phyloP scores from a whole-genome alignment of 2,113 vertebrate genomes.

The Phrynosoma platyrhinos region DNA sequence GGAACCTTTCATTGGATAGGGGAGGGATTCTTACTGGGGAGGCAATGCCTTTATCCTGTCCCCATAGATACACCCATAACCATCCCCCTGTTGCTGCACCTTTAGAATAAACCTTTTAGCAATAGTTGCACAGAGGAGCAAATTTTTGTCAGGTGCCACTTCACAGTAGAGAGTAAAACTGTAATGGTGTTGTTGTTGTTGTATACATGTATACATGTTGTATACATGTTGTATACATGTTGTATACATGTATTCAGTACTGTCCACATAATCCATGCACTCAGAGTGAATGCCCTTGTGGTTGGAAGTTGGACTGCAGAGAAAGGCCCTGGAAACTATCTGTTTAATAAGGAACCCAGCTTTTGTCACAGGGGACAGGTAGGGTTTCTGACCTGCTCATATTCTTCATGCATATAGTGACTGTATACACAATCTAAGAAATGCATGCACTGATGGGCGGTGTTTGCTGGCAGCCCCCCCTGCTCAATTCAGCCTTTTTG shows the following conservation, averaged over 20 bases:
- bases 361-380: neutral
- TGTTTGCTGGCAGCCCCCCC: neutral
- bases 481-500: neutral
- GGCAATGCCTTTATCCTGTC: too few relatives aligned
- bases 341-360: neutral
- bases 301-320: neutral
- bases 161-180: neutral
- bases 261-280: neutral
- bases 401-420: too few relatives aligned
- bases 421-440: neutral
- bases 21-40: too few relatives aligned
- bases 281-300: neutral
- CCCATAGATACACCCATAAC: too few relatives aligned
- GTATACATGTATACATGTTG: too few relatives aligned
- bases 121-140: neutral
- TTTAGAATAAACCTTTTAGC: neutral
- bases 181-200: neutral
- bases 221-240: neutral
- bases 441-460: neutral
- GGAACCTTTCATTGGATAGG: too few relatives aligned
- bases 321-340: neutral
- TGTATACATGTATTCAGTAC: neutral
- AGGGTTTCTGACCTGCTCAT: neutral
- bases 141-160: neutral
- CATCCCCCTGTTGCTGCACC: too few relatives aligned